A percentile compares a stretch with the other conserved stretches of the same genome.
These are phyloP conservation scores for Scaptomyza montana DNA, from an alignment of 1,140 invertebrate genomes.

Conservation along the genomic window DNA sequence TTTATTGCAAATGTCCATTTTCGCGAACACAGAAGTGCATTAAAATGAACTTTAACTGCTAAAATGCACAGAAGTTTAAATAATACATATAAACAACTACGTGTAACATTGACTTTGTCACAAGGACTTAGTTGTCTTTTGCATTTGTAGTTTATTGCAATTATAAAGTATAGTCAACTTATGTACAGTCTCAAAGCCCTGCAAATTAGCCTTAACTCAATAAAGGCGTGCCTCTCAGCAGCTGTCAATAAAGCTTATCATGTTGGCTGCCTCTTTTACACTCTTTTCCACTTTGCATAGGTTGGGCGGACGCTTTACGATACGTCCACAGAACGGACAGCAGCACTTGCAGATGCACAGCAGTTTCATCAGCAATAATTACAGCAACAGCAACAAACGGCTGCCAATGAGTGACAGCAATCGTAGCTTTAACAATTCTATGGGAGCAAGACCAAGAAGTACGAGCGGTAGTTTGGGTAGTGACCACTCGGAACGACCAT, in stretches of 20 bases:
- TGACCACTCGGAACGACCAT: constrained; percentile 45
- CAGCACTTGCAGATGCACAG: constrained; percentile 78
- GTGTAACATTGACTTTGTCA: no score
- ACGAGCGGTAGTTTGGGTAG: constrained; percentile 6
- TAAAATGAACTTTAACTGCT: background rate
- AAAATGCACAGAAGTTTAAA: background rate
- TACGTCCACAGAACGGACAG: constrained; percentile 84
- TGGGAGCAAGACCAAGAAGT: constrained; percentile 15
- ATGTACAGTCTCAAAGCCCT: constrained; percentile 20
- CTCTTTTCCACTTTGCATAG: constrained; percentile 62
- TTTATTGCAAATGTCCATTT: background rate
- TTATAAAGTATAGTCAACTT: background rate
- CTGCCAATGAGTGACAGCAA: constrained; percentile 59
- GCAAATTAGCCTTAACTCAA: constrained; percentile 67
- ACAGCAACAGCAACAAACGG: constrained; percentile 59
- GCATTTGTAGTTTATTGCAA: background rate
- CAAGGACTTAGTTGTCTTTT: background rate
- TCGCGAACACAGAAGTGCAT: background rate
- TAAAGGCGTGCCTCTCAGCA: constrained; percentile 8
- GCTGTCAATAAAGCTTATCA: constrained; percentile 16
- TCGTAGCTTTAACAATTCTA: constrained; percentile 64
- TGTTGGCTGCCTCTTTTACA: background rate
- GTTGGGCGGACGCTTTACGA: constrained; percentile 87
- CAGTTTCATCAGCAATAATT: constrained; percentile 62
- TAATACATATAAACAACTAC: no score